These are phyloP conservation scores for Hedychridium roseum DNA, from an alignment of 2,888 invertebrate genomes.

Conservation along the genomic window DNA sequence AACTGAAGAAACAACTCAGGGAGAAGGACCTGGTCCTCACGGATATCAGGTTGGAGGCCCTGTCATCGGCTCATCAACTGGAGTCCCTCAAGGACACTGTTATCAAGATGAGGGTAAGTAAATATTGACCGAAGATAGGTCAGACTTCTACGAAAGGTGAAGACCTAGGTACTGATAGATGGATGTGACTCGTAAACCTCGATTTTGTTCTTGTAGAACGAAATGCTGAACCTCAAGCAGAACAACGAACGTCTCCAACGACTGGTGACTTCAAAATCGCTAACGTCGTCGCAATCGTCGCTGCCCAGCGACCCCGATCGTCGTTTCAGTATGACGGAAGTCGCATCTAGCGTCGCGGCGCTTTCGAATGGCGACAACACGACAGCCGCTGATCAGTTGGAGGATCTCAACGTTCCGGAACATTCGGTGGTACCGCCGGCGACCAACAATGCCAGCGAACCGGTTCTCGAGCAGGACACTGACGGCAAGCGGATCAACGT, in stretches of 20 bases:
- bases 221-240: constrained; percentile 95
- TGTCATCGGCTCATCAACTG: constrained; percentile 96
- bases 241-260: constrained; percentile 95
- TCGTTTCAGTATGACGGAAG: constrained; percentile 63
- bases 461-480: constrained; percentile 67
- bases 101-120: constrained; percentile 90
- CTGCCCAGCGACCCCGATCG: constrained; percentile 62
- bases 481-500: constrained; percentile 90
- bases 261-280: constrained; percentile 72
- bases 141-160: too few relatives aligned
- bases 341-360: constrained; percentile 55
- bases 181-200: too few relatives aligned
- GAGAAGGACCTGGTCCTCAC: constrained; percentile 97
- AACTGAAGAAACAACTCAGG: constrained; percentile 89
- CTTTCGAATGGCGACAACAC: constrained; percentile 52
- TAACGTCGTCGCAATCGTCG: constrained; percentile 68
- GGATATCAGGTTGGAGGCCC: constrained; percentile 94
- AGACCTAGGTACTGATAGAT: too few relatives aligned
- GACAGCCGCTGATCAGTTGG: constrained; percentile 48
- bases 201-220: constrained; percentile 77
- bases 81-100: constrained; percentile 97
- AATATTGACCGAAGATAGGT: not conserved
- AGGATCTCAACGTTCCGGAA: constrained; percentile 52
- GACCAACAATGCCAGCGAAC: constrained; percentile 42
- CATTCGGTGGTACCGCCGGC: constrained; percentile 45